Evolutionary conservation across 2,113 vertebrate species (phyloP).

Genomic region (Tyrannus savana): DNA sequence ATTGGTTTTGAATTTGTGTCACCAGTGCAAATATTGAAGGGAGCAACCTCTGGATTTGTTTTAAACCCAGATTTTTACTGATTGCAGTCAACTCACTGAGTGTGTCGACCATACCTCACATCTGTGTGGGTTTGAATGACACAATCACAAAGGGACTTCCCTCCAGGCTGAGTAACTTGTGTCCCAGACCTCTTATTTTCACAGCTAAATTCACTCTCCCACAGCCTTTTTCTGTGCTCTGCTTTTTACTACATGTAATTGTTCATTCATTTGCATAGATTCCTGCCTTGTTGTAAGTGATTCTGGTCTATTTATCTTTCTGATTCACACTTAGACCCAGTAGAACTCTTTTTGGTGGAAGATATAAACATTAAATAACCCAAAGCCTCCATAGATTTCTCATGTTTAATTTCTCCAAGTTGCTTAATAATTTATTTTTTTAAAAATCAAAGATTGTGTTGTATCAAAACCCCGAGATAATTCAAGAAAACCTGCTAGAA

Average conservation of each 20-base stretch:
- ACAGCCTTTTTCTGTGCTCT: not conserved
- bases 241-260: not conserved
- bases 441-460: not conserved
- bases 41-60: not conserved
- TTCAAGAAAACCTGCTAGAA: not conserved
- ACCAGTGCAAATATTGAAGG: not conserved
- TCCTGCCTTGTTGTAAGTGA: not conserved
- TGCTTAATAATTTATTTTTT: not conserved
- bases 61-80: not conserved
- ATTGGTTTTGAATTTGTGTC: not conserved
- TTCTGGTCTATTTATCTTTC: not conserved
- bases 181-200: not conserved
- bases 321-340: not conserved
- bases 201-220: not conserved
- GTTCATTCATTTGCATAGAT: not conserved
- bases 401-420: not conserved
- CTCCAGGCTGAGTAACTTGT: fast-evolving
- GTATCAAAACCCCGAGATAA: not conserved
- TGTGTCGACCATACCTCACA: too few species aligned
- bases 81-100: not conserved
- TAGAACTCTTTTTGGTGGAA: not conserved
- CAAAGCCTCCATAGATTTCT: not conserved
- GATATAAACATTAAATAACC: not conserved
- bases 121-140: not conserved
- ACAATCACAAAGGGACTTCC: not conserved